A percentile compares a stretch with the other conserved stretches of the same genome.
Evolutionary conservation across 2,888 invertebrate species (phyloP).

Genomic region (Halocaridina rubra): DNA sequence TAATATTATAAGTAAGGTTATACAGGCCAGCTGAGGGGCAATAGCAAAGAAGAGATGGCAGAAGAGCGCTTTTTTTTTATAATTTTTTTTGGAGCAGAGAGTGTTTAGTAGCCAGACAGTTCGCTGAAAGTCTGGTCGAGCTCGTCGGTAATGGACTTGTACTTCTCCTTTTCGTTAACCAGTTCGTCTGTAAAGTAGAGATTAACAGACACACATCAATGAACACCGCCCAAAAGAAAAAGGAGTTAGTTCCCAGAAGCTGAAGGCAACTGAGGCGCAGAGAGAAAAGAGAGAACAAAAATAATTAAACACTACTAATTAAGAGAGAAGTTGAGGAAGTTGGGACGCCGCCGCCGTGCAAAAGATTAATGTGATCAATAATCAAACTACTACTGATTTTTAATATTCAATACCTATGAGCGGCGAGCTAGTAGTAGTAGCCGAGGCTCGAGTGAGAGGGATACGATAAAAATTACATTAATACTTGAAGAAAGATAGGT

Average conservation of each 20-base stretch:
- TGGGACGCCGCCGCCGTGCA: slow-evolving; percentile 21
- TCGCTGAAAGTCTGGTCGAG: slow-evolving; percentile 96
- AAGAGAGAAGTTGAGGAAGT: slow-evolving; percentile 17
- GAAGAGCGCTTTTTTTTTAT: slow-evolving; percentile 1
- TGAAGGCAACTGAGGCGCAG: slow-evolving; percentile 49
- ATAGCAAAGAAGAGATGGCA: slow-evolving; percentile 54
- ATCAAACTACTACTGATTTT: slow-evolving; percentile 20
- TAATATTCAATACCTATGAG: slow-evolving; percentile 22
- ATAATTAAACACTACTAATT: too few relatives aligned
- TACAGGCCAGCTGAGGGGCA: slow-evolving; percentile 57
- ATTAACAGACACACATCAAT: slow-evolving; percentile 63
- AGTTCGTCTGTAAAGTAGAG: slow-evolving; percentile 79
- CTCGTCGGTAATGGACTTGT: slow-evolving; percentile 97
- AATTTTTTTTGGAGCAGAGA: slow-evolving; percentile 27
- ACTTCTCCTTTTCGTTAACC: slow-evolving; percentile 86
- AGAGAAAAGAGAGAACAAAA: background rate
- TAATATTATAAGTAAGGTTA: slow-evolving; percentile 29
- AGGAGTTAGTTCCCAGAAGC: slow-evolving; percentile 56
- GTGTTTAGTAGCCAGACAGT: slow-evolving; percentile 91
- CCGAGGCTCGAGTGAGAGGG: too few relatives aligned
- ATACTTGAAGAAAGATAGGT: too few relatives aligned
- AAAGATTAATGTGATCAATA: background rate
- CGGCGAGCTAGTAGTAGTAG: slow-evolving; percentile 26
- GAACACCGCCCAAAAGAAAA: slow-evolving; percentile 48
- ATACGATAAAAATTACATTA: too few relatives aligned